Base-by-base conservation (phyloP, 2,797 vertebrate genomes). In the Borostomias antarcticus region DNA sequence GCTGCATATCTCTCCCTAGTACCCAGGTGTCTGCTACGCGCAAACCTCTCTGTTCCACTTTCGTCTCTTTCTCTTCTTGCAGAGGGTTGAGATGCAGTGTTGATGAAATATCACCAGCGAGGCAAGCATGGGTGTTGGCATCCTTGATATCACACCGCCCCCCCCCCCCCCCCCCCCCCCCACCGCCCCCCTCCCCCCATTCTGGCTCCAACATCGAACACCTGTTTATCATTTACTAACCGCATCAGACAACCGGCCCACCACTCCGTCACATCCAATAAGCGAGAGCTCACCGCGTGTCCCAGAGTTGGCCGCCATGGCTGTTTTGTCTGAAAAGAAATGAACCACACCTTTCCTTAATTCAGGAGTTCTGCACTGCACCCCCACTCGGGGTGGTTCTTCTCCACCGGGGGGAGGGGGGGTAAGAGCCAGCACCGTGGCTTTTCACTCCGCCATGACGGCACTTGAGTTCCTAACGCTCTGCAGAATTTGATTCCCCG, bases 271-370 rank as follows among this genome's bases (percentile, higher is more conserved):
- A 3, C 32, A 11, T 5, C 35, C 2, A 10, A 54, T 26, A 26
- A 50, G 43, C 5, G 33, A 50, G 51, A 60, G 67, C 35, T 43
- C 58, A 51, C 52, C 4, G 63, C 63, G 58, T 15, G 7, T 37
- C 52, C 9, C 23, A 4, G 35, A 32, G 19, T 70, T 32, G 68
- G 64, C 35, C 48, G 60, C 19, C 60, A 61, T 43, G 53, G 60
- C 57, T 40, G 54, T 58, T 65, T n/a, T n/a, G n/a, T n/a, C n/a
- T n/a, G n/a, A n/a, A n/a, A n/a, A 1, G 19, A 73, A 35, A 30
- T 32, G 69, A 76, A 73, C 62, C n/a, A n/a, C n/a, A n/a, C n/a
- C 37, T 19, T 37, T 66, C 47, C 52, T 72, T 77, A 77, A 79
- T 79, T 48, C 35, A 37, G 35, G 13, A 37, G 35, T 37, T 69